Conservation (phyloP, 2,113 vertebrate species). For the Lethenteron reissneri region DNA sequence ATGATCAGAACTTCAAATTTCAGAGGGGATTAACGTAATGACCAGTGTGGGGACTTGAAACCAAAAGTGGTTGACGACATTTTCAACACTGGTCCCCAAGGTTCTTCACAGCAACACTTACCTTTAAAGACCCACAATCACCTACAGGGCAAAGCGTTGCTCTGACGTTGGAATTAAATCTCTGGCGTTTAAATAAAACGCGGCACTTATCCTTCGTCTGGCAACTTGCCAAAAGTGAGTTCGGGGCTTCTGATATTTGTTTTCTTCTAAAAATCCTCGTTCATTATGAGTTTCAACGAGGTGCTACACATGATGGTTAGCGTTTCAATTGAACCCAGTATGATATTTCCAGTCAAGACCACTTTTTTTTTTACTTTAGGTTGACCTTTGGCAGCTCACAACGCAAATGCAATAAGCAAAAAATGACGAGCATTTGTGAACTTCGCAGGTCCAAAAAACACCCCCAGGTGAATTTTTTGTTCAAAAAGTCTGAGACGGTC, state of each 20-base stretch:
- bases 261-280: not conserved
- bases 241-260: not conserved
- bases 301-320: not conserved
- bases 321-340: not conserved
- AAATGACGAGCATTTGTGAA: not conserved
- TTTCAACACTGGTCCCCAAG: too few species aligned
- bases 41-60: too few species aligned
- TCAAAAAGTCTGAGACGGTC: not conserved
- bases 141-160: not conserved
- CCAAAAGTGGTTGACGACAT: too few species aligned
- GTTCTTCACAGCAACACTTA: too few species aligned
- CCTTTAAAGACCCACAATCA: not conserved
- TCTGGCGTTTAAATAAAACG: not conserved
- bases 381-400: slow-evolving; percentile 1
- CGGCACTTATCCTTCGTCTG: not conserved
- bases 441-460: not conserved
- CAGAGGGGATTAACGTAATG: too few species aligned
- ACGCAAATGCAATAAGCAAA: not conserved
- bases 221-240: slow-evolving; percentile 2
- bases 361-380: not conserved
- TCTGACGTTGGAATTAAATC: not conserved
- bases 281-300: not conserved
- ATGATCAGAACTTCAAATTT: too few species aligned
- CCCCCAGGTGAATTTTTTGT: not conserved
- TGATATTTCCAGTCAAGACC: slow-evolving; percentile 2